Evolutionary conservation across 2,888 invertebrate species (phyloP).

Genomic region (Cacoxenus indagator): DNA sequence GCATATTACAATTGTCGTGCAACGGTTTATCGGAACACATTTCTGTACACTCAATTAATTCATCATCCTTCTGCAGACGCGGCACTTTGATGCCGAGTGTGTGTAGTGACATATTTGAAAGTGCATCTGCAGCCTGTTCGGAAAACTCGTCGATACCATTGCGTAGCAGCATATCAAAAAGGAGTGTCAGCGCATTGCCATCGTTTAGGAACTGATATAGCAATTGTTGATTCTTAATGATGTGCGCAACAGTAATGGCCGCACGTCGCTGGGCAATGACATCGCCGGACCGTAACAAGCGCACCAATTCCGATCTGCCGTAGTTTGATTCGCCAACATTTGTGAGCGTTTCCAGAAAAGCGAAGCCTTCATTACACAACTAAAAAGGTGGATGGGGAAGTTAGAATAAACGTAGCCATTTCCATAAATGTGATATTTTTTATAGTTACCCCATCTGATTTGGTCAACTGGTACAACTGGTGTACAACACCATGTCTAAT

Average conservation of each 20-base stretch:
- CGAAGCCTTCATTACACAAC: conserved; percentile 63
- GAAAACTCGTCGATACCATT: conserved; percentile 57
- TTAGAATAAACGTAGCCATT: neutral
- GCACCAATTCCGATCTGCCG: conserved; percentile 68
- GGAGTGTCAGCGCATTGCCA: conserved; percentile 62
- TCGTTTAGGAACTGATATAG: conserved; percentile 68
- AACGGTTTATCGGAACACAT: conserved; percentile 40
- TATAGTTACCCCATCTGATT: conserved; percentile 63
- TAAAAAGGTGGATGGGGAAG: conserved; percentile 29
- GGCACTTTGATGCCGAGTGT: conserved; percentile 63
- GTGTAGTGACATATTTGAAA: conserved; percentile 65
- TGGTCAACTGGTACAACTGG: conserved; percentile 65
- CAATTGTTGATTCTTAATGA: conserved; percentile 64
- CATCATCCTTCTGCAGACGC: conserved; percentile 40
- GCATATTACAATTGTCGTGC: conserved; percentile 61
- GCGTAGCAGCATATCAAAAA: conserved; percentile 64
- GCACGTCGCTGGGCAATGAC: conserved; percentile 62
- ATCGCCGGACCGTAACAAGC: conserved; percentile 64
- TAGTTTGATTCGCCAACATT: conserved; percentile 70
- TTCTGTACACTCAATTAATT: conserved; percentile 44
- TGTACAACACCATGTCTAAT: conserved; percentile 67
- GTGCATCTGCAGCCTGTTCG: conserved; percentile 67
- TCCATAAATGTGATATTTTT: too few relatives aligned
- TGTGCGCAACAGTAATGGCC: conserved; percentile 67
- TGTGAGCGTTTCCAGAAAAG: conserved; percentile 66